Percentiles rank a stretch among this genome's conserved stretches.
phyloP scores from a whole-genome alignment of 35 echinoderm and acorn worm species.

The Ptychodera flava region DNA sequence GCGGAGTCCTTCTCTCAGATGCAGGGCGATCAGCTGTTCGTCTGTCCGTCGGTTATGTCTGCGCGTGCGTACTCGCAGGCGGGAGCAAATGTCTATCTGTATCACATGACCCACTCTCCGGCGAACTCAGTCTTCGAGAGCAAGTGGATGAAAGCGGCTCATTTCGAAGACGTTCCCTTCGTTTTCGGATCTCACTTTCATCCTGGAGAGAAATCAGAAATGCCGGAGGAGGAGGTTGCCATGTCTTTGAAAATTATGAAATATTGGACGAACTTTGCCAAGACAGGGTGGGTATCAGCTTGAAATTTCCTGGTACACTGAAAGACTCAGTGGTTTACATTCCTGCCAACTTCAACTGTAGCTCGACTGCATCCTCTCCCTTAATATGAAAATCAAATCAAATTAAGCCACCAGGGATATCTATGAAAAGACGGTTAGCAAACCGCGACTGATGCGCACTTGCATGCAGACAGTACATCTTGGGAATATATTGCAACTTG shows the following conservation, averaged over 20 bases:
- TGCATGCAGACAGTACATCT: no score
- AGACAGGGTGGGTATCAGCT: conserved; percentile 89
- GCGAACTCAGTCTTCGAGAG: no score
- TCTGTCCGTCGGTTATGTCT: conserved; percentile 42
- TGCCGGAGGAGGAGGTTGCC: conserved; percentile 34
- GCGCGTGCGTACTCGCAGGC: conserved; percentile 43
- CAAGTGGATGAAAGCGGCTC: conserved; percentile 58
- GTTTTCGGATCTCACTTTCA: conserved; percentile 70
- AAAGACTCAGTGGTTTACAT: no score
- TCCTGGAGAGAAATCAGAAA: conserved; percentile 4
- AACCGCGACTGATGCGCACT: no score
- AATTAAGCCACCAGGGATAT: no score
- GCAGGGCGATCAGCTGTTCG: conserved; percentile 44
- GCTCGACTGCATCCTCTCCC: no score
- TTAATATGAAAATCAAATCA: no score
- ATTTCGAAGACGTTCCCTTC: conserved; percentile 69
- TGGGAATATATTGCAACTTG: no score
- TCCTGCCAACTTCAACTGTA: no score
- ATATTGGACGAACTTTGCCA: conserved; percentile 79
- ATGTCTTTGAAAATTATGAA: conserved; percentile 54
- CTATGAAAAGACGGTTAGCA: no score
- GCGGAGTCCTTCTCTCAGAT: conserved; percentile 40
- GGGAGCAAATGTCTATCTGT: conserved; percentile 59
- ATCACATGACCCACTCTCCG: conserved; percentile 71
- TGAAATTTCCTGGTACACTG: no score